phyloP scores from a whole-genome alignment of 2,797 vertebrate species.

The Fistularia tabacaria region DNA sequence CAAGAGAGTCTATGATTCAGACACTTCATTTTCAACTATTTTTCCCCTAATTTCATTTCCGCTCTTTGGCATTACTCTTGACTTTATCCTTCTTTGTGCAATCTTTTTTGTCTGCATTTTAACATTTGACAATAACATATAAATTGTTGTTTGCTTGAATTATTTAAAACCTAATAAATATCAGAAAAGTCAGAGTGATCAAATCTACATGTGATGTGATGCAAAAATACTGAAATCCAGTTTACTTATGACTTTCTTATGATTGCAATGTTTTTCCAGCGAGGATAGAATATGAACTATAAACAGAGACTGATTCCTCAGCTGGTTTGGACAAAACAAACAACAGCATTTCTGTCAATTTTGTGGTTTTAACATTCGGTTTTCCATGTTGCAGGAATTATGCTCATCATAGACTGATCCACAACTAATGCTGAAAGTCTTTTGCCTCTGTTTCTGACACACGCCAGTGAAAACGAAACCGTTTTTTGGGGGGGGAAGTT shows the following conservation, averaged over 20 bases:
- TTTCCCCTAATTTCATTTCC: constrained; percentile 20
- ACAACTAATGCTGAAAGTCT: constrained; percentile 48
- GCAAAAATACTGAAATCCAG: background rate
- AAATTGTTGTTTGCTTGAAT: background rate
- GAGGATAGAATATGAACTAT: constrained; percentile 10
- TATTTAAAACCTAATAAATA: background rate
- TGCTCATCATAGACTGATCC: constrained; percentile 55
- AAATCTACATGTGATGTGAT: background rate
- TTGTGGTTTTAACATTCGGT: constrained; percentile 44
- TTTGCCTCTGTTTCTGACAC: constrained; percentile 25
- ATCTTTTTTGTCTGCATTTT: too few relatives aligned
- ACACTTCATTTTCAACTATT: constrained; percentile 44
- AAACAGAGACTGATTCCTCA: constrained; percentile 32
- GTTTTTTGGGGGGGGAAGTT: constrained; percentile 17
- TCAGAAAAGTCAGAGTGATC: background rate
- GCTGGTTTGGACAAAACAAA: constrained; percentile 62
- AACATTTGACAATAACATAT: background rate
- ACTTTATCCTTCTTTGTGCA: too few relatives aligned
- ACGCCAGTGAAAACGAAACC: constrained; percentile 42
- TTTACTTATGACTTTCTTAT: constrained; percentile 10
- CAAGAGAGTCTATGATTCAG: constrained; percentile 34
- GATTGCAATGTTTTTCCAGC: constrained; percentile 13
- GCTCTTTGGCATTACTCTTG: constrained; percentile 29
- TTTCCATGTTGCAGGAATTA: constrained; percentile 63
- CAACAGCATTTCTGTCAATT: constrained; percentile 41